Evolutionary conservation across 2,113 vertebrate species (phyloP), one percentile per base, ranked within the genome.

Genomic region (Chlorocebus sabaeus): DNA sequence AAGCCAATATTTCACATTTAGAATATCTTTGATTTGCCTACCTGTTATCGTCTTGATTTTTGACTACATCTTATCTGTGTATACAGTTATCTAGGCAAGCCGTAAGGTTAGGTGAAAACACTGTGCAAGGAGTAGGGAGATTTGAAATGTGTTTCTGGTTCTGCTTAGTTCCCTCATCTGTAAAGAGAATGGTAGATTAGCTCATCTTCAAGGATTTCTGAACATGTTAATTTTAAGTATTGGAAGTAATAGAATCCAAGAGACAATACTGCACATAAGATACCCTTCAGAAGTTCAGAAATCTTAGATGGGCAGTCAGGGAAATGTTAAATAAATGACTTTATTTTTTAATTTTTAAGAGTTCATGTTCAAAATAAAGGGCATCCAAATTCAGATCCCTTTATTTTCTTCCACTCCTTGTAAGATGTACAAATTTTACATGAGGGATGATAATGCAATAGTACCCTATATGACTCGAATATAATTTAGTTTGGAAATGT

Each of bases 401-500:
- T 81, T 17, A 35, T 89, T 97, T 96, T 97, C 73, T 85, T 82
- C 78, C 52, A 67, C 38, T 87, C 52, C 59, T 98, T 98, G 83
- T 90, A 98, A 98, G 99, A 98, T 98, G 90, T 96, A 98, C 92
- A 97, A 98, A 98, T 96, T 93, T 97, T 95, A 96, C 92, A 96
- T 55, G 98, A 98, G 95, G 97, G 88, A 98, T 97, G 98, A 97
- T 98, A 98, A 98, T 98, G 98, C 97, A 98, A 98, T 97, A 97
- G 94, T 99, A 79, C 76, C 94, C 92, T 87, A 98, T 98, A 98
- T 98, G 97, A 98, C 96, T 99, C 97, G 98, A 98, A 98, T 98
- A 98, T 98, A 98, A 98, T 98, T 98, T 98, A 96, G 97, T 98
- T 98, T 99, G 97, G 97, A 99, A 99, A 98, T 98, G 98, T 98